phyloP scores from a whole-genome alignment of 2,888 invertebrate genomes.

The Mactromeris polynyma region DNA sequence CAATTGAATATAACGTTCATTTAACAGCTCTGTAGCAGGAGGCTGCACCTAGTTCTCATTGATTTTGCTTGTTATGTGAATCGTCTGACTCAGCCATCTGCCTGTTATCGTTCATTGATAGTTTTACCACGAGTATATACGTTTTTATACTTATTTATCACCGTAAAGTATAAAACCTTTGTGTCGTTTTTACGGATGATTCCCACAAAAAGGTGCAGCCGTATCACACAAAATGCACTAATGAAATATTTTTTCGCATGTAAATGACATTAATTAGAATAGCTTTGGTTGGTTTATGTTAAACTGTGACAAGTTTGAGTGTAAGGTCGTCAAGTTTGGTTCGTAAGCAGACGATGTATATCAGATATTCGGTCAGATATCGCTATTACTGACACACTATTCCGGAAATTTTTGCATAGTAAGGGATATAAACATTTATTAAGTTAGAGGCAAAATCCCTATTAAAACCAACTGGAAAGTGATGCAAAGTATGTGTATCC shows the following conservation, averaged over 20 bases:
- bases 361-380: background rate
- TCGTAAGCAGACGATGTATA: background rate
- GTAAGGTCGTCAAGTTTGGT: background rate
- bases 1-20: constrained; percentile 2
- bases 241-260: background rate
- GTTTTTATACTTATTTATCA: background rate
- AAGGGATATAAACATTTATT: too few species aligned
- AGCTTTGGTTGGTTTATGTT: background rate
- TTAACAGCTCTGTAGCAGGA: background rate
- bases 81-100: constrained; percentile 25
- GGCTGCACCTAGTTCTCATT: constrained; percentile 35
- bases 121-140: background rate
- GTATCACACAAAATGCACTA: background rate
- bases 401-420: too few species aligned
- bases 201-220: constrained; percentile 9
- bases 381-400: too few species aligned
- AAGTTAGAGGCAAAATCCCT: too few species aligned
- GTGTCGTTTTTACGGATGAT: background rate
- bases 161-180: background rate
- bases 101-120: background rate
- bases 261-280: background rate
- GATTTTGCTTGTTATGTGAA: constrained; percentile 38
- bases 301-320: background rate
- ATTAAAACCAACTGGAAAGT: too few species aligned
- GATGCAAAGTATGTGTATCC: too few species aligned